Evolutionary conservation across 2,113 vertebrate genomes (phyloP), one percentile per base, ranked within the genome.

Genomic region (Probosciger aterrimus): DNA sequence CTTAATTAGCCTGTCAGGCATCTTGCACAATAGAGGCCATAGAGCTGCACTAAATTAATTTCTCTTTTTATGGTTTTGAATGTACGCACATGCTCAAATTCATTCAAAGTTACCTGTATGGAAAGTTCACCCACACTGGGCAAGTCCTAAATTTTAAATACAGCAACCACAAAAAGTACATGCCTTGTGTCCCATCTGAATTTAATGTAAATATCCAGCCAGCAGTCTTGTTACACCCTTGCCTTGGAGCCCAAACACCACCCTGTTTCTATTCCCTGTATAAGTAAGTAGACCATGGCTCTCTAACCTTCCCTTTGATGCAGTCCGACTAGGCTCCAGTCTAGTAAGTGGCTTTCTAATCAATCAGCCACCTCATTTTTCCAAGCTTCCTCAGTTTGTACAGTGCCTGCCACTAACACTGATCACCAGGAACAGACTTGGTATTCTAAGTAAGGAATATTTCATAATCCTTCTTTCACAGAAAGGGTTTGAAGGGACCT

Each of bases 251-350:
- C 43, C 46, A 69, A 55, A 7, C 3, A 31, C 23, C 55, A n/a
- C 14, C 4, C 31, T 2, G 0, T 7, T 77, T 25, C 53, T 52
- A 33, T 13, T 68, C n/a, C n/a, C 25, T 33, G 3, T 4, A 4
- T 33, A 82, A 35, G 8, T 1, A 46, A 14, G 11, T 39, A 67
- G 17, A 60, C 37, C 37, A 57, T 4, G 7, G 46, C n/a, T 50
- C 16, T 20, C 53, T 78, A 67, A 35, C 5, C 17, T 41, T 49
- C 14, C 35, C 11, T 60, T 46, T 50, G 37, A 37, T 15, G 22
- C 14, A 64, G 20, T 23, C 19, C 35, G 57, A n/a, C 35, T 37
- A 24, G 23, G 47, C 17, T 65, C 7, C 44, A 84, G 35, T 7
- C 13, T 35, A 65, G 22, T 17, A 80, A 81, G 6, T 11, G 14